Conservation (phyloP, 2,888 invertebrate genomes). For the Leptothorax acervorum region DNA sequence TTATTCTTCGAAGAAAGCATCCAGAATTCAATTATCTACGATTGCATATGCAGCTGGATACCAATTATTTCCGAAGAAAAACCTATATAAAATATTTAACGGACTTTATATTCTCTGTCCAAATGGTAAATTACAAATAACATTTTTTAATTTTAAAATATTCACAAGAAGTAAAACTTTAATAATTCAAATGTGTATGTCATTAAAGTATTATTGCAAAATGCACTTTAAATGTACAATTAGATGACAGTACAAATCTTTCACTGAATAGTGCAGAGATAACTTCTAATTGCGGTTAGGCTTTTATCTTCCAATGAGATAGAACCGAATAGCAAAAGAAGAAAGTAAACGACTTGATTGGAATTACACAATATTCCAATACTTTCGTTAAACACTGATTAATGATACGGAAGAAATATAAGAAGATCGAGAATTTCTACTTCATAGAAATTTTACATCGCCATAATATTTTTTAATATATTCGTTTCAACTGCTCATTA, state of each 20-base stretch:
- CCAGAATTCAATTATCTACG: background rate
- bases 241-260: background rate
- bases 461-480: background rate
- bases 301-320: background rate
- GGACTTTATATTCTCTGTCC: background rate
- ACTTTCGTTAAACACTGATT: constrained; percentile 80
- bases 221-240: background rate
- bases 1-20: background rate
- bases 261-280: background rate
- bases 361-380: constrained; percentile 77
- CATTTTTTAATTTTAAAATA: constrained; percentile 1
- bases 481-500: background rate
- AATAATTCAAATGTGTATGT: background rate
- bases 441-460: background rate
- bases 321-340: background rate
- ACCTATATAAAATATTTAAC: constrained; percentile 2
- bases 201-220: background rate
- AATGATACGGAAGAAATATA: constrained; percentile 74
- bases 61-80: background rate
- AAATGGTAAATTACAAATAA: background rate
- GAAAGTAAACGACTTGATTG: constrained; percentile 13
- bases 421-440: constrained; percentile 20
- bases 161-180: background rate
- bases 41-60: background rate
- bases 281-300: background rate